phyloP scores from a whole-genome alignment of 2,113 vertebrate species.

The Anguilla japonica region DNA sequence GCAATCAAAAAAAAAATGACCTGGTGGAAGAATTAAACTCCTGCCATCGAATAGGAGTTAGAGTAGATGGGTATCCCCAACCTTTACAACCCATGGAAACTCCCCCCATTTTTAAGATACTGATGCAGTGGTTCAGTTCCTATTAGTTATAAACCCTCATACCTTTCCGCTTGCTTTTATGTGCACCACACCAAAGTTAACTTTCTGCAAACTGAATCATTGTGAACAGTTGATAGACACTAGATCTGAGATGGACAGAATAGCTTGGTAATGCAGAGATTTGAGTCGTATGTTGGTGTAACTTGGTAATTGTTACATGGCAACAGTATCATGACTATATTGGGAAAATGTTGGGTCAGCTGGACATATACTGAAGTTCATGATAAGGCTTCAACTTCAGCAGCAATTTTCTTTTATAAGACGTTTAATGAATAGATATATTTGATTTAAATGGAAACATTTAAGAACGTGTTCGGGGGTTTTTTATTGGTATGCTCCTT shows the following conservation, averaged over 20 bases:
- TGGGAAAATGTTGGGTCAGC: not conserved
- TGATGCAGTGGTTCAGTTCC: not conserved
- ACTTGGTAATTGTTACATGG: no score
- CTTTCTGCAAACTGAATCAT: not conserved
- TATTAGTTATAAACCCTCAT: not conserved
- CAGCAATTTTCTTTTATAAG: not conserved
- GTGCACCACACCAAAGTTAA: not conserved
- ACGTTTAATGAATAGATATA: no score
- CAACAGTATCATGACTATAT: not conserved
- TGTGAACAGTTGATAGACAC: not conserved
- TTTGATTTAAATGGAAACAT: no score
- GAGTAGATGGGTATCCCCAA: not conserved
- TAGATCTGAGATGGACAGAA: not conserved
- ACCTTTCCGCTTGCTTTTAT: constrained; percentile 5
- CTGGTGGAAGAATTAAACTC: constrained; percentile 44
- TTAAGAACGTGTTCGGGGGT: no score
- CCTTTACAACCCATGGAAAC: not conserved
- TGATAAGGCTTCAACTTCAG: not conserved
- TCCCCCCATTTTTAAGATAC: not conserved
- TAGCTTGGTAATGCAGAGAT: not conserved
- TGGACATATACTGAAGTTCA: not conserved
- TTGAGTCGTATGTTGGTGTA: not conserved
- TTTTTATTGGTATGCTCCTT: no score
- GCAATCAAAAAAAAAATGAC: constrained; percentile 7
- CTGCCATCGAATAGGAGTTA: constrained; percentile 54